Percentiles rank a stretch among this genome's conserved stretches.
phyloP scores from a whole-genome alignment of 2,797 vertebrate genomes.

The Halcyon smyrnensis region DNA sequence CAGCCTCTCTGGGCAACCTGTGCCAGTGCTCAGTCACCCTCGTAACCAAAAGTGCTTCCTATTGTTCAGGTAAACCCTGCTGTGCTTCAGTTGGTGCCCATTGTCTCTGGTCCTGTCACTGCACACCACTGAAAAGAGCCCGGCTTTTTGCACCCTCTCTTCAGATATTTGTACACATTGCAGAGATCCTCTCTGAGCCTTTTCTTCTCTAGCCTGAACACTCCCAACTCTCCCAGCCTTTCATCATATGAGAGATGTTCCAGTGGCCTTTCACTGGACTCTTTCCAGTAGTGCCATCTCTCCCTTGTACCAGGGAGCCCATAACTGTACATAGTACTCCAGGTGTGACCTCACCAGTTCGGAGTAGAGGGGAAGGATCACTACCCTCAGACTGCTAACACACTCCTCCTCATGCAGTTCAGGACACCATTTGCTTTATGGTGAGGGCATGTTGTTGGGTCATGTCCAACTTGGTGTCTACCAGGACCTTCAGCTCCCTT shows the following conservation, averaged over 20 bases:
- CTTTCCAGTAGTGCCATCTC: background rate
- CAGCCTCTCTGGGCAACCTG: background rate
- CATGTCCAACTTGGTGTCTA: background rate
- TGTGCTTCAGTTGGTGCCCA: background rate
- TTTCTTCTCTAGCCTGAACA: background rate
- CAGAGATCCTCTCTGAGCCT: background rate
- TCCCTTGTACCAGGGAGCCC: background rate
- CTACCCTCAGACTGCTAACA: background rate
- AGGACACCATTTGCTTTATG: accelerated
- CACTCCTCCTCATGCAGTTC: background rate
- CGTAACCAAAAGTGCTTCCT: background rate
- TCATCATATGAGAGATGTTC: background rate
- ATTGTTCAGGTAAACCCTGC: background rate
- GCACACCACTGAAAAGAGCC: background rate
- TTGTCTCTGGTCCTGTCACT: background rate
- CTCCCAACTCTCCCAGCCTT: background rate
- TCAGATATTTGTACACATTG: background rate
- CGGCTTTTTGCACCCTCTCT: background rate
- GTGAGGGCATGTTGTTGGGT: background rate
- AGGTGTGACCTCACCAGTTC: background rate
- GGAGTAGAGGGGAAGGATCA: background rate
- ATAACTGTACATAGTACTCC: background rate
- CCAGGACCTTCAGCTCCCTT: no score
- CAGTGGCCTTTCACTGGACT: background rate
- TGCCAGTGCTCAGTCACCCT: background rate